Evolutionary conservation across 2,888 invertebrate species (phyloP), one percentile per base, ranked within the genome.

Genomic region (Craniophora ligustri): DNA sequence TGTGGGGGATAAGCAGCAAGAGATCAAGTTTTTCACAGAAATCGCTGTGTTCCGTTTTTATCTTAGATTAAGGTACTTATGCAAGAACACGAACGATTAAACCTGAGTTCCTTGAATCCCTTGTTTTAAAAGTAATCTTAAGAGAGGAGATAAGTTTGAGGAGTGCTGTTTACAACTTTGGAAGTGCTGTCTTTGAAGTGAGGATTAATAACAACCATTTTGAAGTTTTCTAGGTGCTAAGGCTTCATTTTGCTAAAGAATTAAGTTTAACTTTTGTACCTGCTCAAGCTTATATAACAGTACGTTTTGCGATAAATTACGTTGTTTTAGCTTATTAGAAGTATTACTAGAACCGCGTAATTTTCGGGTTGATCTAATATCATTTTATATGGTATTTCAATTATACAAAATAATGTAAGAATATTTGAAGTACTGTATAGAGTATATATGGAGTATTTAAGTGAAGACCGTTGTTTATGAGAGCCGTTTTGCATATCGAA

Each of bases 1-100:
- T 85, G 80, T 64, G 35, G 71, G n/a, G 84, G 72, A 85, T 88
- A 80, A 85, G 79, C 72, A 63, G 84, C 78, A 70, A 59, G 63
- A 78, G 87, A 88, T 84, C 85, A 86, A 81, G 81, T 83, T 85
- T 58, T 84, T 79, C 79, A 69, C 75, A 72, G 76, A 79, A 82
- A 81, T 79, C 68, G 76, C 79, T 78, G 70, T 75, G 64, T 73
- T 68, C 60, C 57, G 51, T 55, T 61, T 71, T 59, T 47, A 60
- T 67, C 70, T 71, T 62, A 72, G 70, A 73, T 74, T 48, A 64
- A 65, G 55, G 66, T 68, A 67, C 66, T 68, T 73, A 63, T 66
- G 60, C 50, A 66, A 70, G 73, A 64, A 50, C 64, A 67, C 42
- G 18, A 50, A 36, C 51, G 32, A 38, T 58, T 66, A 46, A 23